Base-by-base conservation (phyloP, 1,140 invertebrate genomes). In the Hestina assimilis region DNA sequence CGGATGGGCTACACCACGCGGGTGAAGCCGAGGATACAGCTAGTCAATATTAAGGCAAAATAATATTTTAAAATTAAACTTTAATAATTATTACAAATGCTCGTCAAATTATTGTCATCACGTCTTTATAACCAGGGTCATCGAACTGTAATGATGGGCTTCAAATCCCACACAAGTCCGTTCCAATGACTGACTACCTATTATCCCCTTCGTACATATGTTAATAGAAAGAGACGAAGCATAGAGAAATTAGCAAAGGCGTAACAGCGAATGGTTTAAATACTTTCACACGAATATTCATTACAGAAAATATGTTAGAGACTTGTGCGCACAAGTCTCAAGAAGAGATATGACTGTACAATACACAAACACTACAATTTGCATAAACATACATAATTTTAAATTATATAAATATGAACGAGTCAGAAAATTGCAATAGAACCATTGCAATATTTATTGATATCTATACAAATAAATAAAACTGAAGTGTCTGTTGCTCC, bases 221-320 rank as follows among this genome's bases (percentile, higher is more conserved):
- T 14, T 12, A 20, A 9, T 15, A 24, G 29, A 45, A 38, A 58
- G 50, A 50, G 50, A 48, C 31, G 24, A 20, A 24, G 17, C 20
- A 2, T 48, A 47, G 60, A 58, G 54, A 63, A 63, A 63, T 58
- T 58, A 58, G 48, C 59, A 43, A 63, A 57, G 46, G 52, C 20
- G 9, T 33, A 48, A 40, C 45, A 19, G 43, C 26, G 33, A 19
- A 38, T 38, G 26, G 28, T 63, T 58, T 53, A 58, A 54, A 58
- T 59, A 50, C 56, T 63, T 63, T 59, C 56, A 51, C 61, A 55
- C 57, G 52, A 55, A 41, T 55, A 51, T 50, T 11, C 35, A 17
- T 35, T 35, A 6, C 33, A 38, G 24, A 15, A 28, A 28, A 45
- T 26, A 24, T 28, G 17, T 8, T 48, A 48, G 46, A 35, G 38